Percentiles rank a stretch among this genome's conserved stretches.
Conservation (phyloP, 2,888 invertebrate genomes). For the Scaptomyza reducta region DNA sequence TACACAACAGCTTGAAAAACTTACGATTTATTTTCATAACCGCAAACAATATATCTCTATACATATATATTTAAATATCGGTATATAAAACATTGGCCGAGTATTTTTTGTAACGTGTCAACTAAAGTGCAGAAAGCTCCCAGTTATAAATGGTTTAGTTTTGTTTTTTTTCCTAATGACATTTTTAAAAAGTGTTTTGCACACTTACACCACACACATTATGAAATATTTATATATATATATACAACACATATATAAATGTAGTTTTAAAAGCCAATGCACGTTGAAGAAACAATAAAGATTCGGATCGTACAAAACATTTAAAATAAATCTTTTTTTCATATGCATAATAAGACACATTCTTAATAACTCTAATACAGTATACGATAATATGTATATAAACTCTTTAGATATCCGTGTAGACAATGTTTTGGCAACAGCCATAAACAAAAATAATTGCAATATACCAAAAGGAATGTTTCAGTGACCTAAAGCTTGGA, state of each 20-base stretch:
- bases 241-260: slow-evolving; percentile 59
- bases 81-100: slow-evolving; percentile 30
- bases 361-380: slow-evolving; percentile 38
- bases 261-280: slow-evolving; percentile 67
- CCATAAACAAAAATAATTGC: slow-evolving; percentile 23
- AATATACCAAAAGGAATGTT: slow-evolving; percentile 15
- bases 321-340: neutral
- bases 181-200: slow-evolving; percentile 66
- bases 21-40: slow-evolving; percentile 34
- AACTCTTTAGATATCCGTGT: slow-evolving; percentile 10
- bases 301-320: slow-evolving; percentile 73
- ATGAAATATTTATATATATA: slow-evolving; percentile 36
- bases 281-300: slow-evolving; percentile 80
- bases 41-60: slow-evolving; percentile 18
- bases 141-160: slow-evolving; percentile 27
- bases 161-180: slow-evolving; percentile 52
- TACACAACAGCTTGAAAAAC: slow-evolving; percentile 44
- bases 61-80: slow-evolving; percentile 25
- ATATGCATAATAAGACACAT: slow-evolving; percentile 10
- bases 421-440: slow-evolving; percentile 12
- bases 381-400: slow-evolving; percentile 5
- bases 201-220: slow-evolving; percentile 28
- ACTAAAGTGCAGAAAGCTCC: slow-evolving; percentile 42
- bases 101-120: slow-evolving; percentile 27
- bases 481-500: slow-evolving; percentile 88